A percentile compares a stretch with the other conserved stretches of the same genome.
Conservation (phyloP, 2,113 vertebrate genomes). For the Apodemus sylvaticus region DNA sequence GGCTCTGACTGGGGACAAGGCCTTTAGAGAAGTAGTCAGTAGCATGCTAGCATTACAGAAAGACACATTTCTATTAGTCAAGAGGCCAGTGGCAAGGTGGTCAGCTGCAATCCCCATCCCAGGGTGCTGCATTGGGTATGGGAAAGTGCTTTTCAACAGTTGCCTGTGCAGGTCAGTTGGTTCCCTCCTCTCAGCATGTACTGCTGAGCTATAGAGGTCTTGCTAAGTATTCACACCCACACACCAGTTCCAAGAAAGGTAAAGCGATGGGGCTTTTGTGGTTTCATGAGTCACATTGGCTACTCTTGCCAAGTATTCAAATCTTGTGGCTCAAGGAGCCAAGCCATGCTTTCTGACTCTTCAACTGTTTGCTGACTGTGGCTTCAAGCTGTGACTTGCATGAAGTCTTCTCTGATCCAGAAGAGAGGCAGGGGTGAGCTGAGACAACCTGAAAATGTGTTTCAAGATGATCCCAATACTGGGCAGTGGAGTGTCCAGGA, state of each 20-base stretch:
- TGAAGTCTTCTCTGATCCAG: not conserved
- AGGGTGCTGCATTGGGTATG: not conserved
- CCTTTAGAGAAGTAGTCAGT: not conserved
- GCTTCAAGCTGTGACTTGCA: not conserved
- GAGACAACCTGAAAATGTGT: no score
- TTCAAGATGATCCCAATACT: not conserved
- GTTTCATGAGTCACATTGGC: not conserved
- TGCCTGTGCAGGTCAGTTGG: not conserved
- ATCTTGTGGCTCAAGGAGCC: not conserved
- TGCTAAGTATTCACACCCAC: not conserved
- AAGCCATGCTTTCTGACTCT: not conserved
- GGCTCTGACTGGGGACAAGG: not conserved
- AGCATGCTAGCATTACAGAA: not conserved
- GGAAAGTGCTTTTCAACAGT: not conserved
- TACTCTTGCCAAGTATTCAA: constrained; percentile 23
- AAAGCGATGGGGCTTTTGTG: not conserved
- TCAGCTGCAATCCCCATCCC: not conserved
- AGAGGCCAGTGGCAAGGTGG: not conserved
- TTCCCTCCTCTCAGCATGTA: not conserved
- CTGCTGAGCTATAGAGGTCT: not conserved
- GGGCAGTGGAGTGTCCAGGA: no score
- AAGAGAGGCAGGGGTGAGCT: not conserved
- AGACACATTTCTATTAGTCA: not conserved
- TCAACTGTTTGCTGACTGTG: not conserved
- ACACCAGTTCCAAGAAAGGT: not conserved